These are phyloP conservation scores for Axis porcinus DNA, from an alignment of 2,113 vertebrate genomes.

Conservation along the genomic window DNA sequence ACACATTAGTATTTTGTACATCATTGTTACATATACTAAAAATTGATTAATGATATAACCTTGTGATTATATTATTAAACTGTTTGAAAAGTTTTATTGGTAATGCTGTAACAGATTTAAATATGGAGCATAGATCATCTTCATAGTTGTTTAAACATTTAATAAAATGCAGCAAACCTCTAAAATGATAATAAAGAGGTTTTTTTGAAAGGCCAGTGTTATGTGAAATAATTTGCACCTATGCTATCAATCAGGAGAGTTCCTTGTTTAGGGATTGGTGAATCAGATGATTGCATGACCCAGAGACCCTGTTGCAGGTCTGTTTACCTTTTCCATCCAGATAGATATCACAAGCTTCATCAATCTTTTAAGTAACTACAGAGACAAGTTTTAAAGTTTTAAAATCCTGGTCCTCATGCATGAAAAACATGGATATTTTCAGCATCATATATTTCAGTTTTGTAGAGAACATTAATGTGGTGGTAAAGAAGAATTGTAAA, in stretches of 20 bases:
- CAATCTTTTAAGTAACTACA: constrained; percentile 64
- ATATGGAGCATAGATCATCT: neutral
- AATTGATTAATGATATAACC: neutral
- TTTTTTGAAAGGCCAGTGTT: constrained; percentile 42
- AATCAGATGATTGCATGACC: constrained; percentile 20
- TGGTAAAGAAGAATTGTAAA: neutral
- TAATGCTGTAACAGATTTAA: constrained; percentile 29
- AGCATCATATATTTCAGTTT: constrained; percentile 55
- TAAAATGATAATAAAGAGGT: neutral
- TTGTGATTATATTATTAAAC: neutral
- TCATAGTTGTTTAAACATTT: neutral
- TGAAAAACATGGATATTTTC: constrained; percentile 66
- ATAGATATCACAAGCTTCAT: constrained; percentile 43
- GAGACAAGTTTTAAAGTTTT: constrained; percentile 65
- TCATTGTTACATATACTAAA: neutral
- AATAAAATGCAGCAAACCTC: constrained; percentile 29
- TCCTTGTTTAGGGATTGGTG: constrained; percentile 16
- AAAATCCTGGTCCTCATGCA: constrained; percentile 43
- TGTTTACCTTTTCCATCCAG: constrained; percentile 7
- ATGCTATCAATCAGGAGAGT: constrained; percentile 47
- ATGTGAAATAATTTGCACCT: neutral
- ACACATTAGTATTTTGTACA: neutral
- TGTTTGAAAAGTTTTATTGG: neutral
- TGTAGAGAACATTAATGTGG: constrained; percentile 44
- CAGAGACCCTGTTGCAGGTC: neutral